Conservation (phyloP, 1,140 invertebrate genomes). For the Caenorhabditis remanei region DNA sequence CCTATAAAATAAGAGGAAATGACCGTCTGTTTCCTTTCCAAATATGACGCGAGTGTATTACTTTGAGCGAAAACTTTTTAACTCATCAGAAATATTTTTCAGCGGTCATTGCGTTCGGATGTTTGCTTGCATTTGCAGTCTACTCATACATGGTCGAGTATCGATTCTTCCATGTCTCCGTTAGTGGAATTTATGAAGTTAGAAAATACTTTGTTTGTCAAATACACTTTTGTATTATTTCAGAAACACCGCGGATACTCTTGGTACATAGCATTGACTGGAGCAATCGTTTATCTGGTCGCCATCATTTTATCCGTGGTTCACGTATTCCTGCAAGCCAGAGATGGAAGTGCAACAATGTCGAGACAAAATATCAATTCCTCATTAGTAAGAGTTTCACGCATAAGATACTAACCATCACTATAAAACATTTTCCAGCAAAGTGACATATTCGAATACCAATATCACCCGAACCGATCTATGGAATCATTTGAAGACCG, state of each 20-base stretch:
- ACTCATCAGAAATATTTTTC: background rate
- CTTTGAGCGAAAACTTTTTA: background rate
- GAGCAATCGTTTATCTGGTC: conserved; percentile 58
- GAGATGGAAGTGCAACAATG: conserved; percentile 17
- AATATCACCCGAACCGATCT: conserved; percentile 47
- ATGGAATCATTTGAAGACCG: conserved; percentile 50
- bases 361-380: conserved; percentile 44
- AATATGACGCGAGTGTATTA: background rate
- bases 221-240: background rate
- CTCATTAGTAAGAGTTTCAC: conserved; percentile 6
- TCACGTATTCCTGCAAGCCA: conserved; percentile 31
- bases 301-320: conserved; percentile 59
- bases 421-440: background rate
- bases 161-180: conserved; percentile 67
- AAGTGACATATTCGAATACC: conserved; percentile 41
- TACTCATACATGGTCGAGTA: conserved; percentile 68
- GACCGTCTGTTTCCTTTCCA: background rate
- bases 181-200: conserved; percentile 67
- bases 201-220: background rate
- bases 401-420: background rate
- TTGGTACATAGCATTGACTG: conserved; percentile 60
- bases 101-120: conserved; percentile 61
- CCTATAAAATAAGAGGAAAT: background rate
- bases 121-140: conserved; percentile 63
- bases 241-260: conserved; percentile 67